Base-by-base conservation (phyloP, 2,797 vertebrate genomes). In the Knipowitschia caucasica region DNA sequence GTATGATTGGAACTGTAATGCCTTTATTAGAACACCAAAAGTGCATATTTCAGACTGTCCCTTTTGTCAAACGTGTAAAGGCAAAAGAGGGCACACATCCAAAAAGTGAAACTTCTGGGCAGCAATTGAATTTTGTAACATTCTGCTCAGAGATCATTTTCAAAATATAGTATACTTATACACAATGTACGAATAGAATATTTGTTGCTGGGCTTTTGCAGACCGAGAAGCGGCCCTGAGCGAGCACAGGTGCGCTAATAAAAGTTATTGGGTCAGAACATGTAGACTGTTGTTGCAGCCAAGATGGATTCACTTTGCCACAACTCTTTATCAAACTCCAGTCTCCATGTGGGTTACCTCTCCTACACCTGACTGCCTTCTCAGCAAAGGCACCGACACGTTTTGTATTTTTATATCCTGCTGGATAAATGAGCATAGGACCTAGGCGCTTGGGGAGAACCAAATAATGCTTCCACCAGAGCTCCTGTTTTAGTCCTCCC, bases 381-480 rank as follows among this genome's bases (percentile, higher is more conserved):
- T 83, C 78, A 82, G 81, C 78, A 74, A 14, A 66, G 42, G 47
- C 51, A n/a, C 10, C 21, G 56, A 47, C 63, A 53, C 46, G 47
- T 73, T 39, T 71, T 79, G 43, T 78, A 59, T 77, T 64, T 77
- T 63, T 55, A 51, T 59, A 60, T 71, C 65, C 61, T 59, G 73
- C 69, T 77, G 45, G 58, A 82, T 59, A 61, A 34, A 62, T 59
- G 27, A 50, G 34, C 49, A 64, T 20, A 49, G 25, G 23, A 44
- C 46, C 46, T 49, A 34, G 50, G 60, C 14, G 50, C 46, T 74
- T 50, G 18, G 64, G 50, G 36, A 43, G 73, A 74, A 81, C 75
- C 68, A 62, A 74, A 68, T 50, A 31, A 36, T 43, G 52, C 12
- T 53, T 69, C 44, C 44, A n/a, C 27, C 50, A 60, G 44, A 65